Base-by-base conservation (phyloP, 2,797 vertebrate genomes). In the Hapalemur alaotrensis region DNA sequence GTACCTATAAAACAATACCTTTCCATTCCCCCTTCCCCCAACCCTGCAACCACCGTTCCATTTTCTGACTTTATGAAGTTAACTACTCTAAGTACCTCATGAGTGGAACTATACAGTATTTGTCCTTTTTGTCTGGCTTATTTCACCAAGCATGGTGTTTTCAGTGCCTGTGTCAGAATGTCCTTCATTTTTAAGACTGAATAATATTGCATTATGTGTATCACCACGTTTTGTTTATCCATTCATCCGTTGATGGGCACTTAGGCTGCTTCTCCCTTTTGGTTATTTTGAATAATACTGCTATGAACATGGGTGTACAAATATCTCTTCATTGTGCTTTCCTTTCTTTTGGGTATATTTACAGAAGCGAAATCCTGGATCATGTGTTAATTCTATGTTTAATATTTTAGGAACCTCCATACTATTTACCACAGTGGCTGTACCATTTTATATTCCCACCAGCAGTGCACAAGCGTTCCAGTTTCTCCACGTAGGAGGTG, bases 331-430 rank as follows among this genome's bases (percentile, higher is more conserved):
- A 76, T 30, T 13, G 9, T 88, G 78, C 38, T 84, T 88, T 65
- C 32, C 75, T 0, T 67, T 48, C 14, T 88, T 57, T 41, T 46
- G 65, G 7, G 30, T 35, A 0, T 35, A 15, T 73, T 46, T 9
- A 12, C 28, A 15, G 38, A 63, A 7, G 4, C 67, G 22, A 54
- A 79, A 46, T 32, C 57, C 67, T 89, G 46, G 63, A n/a, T 67
- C 50, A 41, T 75, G 2, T 9, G n/a, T 22, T 59, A 59, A 83
- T 70, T 89, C 35, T 89, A 0, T 82, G 75, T 97, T 93, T 86
- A 69, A 38, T 79, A 89, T 86, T 95, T 87, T 78, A 93, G 95
- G 84, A 54, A 4, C 22, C 17, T 17, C 59, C 43, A 23, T 25
- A 43, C 35, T 48, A 38, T 78, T 81, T 46, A 38, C 65, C 18